These are phyloP conservation scores for Epinotia nisella DNA, from an alignment of 2,888 invertebrate species.

Conservation along the genomic window DNA sequence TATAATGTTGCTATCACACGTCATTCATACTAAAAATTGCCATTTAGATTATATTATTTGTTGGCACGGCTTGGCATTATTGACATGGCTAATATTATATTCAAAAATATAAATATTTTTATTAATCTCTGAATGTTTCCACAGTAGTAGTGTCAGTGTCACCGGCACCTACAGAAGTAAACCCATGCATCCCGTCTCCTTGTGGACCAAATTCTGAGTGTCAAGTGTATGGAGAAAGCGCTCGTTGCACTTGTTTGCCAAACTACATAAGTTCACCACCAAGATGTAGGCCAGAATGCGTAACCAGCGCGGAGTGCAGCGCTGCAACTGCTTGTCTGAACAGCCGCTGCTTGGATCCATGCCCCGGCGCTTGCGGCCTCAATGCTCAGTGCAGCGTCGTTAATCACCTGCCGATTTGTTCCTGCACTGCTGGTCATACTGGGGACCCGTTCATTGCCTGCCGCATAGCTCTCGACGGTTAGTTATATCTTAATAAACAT, in stretches of 20 bases:
- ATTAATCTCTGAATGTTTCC: constrained; percentile 42
- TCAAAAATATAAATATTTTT: background rate
- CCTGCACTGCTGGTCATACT: constrained; percentile 87
- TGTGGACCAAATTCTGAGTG: constrained; percentile 92
- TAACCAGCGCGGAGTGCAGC: constrained; percentile 88
- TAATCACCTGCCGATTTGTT: constrained; percentile 88
- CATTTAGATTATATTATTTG: too few relatives aligned
- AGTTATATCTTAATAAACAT: background rate
- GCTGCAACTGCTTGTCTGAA: constrained; percentile 88
- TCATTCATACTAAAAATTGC: too few relatives aligned
- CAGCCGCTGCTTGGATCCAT: constrained; percentile 90
- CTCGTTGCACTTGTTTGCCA: constrained; percentile 88
- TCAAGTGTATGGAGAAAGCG: constrained; percentile 86
- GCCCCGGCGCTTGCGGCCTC: constrained; percentile 90
- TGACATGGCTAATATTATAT: background rate
- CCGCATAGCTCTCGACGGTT: constrained; percentile 63
- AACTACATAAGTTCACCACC: constrained; percentile 91
- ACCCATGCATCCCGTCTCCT: constrained; percentile 90
- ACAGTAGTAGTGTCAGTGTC: constrained; percentile 66
- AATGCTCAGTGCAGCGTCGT: constrained; percentile 90
- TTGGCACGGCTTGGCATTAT: background rate
- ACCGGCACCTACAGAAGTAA: constrained; percentile 61
- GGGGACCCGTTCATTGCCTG: constrained; percentile 90
- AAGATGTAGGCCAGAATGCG: constrained; percentile 90
- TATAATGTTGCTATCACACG: too few relatives aligned